phyloP scores from a whole-genome alignment of 2,797 vertebrate species.

The Danio kyathit region DNA sequence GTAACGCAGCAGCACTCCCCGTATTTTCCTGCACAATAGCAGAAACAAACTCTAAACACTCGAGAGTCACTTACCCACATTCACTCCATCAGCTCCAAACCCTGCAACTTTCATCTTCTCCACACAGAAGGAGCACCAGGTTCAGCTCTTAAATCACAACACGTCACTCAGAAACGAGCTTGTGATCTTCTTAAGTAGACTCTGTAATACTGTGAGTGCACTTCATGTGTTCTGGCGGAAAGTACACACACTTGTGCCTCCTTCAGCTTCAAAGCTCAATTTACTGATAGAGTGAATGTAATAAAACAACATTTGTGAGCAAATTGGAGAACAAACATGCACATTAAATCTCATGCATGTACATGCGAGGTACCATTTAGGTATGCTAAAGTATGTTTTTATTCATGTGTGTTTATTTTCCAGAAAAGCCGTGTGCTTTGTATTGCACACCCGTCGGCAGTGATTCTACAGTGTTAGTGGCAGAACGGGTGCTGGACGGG shows the following conservation, averaged over 20 bases:
- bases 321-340: background rate
- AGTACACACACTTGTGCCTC: background rate
- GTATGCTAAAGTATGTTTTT: background rate
- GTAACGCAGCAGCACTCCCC: background rate
- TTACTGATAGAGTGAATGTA: background rate
- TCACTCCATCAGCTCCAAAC: background rate
- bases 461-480: slow-evolving; percentile 85
- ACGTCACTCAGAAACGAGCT: background rate
- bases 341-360: background rate
- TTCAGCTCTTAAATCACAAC: slow-evolving; percentile 10
- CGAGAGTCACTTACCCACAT: slow-evolving; percentile 6
- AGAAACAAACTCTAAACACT: slow-evolving; percentile 20
- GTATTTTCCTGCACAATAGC: background rate
- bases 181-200: slow-evolving; percentile 44
- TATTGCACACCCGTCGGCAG: slow-evolving; percentile 89
- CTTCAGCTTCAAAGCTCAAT: background rate
- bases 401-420: slow-evolving; percentile 41
- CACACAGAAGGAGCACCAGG: slow-evolving; percentile 5
- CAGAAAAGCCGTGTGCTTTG: slow-evolving; percentile 94
- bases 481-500: slow-evolving; percentile 93
- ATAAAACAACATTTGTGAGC: background rate
- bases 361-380: background rate
- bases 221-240: slow-evolving; percentile 8
- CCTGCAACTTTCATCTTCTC: slow-evolving; percentile 32
- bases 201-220: background rate